Conservation (phyloP, 30 jellyfish, hydroid and myxozoan species). For the Chrysaora quinquecirrha region DNA sequence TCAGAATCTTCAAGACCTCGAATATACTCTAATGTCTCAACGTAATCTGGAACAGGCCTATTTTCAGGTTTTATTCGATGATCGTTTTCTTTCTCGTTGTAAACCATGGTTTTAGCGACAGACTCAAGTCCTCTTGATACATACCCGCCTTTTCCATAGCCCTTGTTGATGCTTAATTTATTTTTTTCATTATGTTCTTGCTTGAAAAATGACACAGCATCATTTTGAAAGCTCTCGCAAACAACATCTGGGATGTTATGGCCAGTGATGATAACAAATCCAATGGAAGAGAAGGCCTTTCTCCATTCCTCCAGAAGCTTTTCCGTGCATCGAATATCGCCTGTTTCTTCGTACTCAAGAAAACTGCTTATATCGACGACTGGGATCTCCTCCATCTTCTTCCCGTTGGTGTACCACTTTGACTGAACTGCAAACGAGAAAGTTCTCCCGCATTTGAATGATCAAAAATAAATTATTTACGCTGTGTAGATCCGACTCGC, state of each 20-base stretch:
- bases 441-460: no score
- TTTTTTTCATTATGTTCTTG: constrained; percentile 4
- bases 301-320: constrained; percentile 44
- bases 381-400: constrained; percentile 62
- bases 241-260: constrained; percentile 50
- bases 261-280: constrained; percentile 54
- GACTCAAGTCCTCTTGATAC: constrained; percentile 55
- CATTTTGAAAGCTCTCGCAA: constrained; percentile 38
- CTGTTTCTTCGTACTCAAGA: constrained; percentile 32
- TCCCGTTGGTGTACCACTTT: no score
- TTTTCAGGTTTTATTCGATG: not conserved
- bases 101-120: constrained; percentile 58
- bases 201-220: constrained; percentile 39
- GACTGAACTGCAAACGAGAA: no score
- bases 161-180: constrained; percentile 16
- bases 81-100: constrained; percentile 14
- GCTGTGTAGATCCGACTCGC: no score
- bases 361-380: constrained; percentile 40
- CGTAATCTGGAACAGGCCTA: constrained; percentile 46
- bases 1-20: constrained; percentile 46
- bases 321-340: not conserved
- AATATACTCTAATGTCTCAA: constrained; percentile 54
- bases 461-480: no score
- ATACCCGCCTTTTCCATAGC: constrained; percentile 69
- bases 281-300: constrained; percentile 46